Percentiles rank a stretch among this genome's conserved stretches.
Evolutionary conservation across 2,797 vertebrate genomes (phyloP).

Genomic region (Acanthurus leucopareius): DNA sequence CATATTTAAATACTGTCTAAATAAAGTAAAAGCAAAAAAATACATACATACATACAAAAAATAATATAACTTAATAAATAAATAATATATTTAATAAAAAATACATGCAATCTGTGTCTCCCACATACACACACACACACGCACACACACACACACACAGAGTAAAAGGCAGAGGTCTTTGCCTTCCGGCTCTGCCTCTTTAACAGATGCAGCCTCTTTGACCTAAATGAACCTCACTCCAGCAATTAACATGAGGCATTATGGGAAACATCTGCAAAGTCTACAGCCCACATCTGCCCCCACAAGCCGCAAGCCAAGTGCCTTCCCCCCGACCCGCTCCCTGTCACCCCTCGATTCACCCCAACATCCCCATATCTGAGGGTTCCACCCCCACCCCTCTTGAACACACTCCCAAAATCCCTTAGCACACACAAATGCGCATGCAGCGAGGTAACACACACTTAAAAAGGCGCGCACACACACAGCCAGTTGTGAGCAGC

Average conservation of each 20-base stretch:
- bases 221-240: constrained; percentile 72
- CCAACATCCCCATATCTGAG: constrained; percentile 22
- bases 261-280: constrained; percentile 79
- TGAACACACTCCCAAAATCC: constrained; percentile 21
- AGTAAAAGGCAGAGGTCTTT: constrained; percentile 37
- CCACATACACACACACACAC: neutral
- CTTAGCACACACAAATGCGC: constrained; percentile 25
- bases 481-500: constrained; percentile 65
- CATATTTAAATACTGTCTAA: too few species aligned
- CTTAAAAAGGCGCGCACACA: constrained; percentile 13
- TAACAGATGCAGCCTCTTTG: constrained; percentile 66
- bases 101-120: too few species aligned
- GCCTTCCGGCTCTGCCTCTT: constrained; percentile 55
- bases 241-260: constrained; percentile 76
- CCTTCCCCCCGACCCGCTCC: constrained; percentile 31
- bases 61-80: too few species aligned
- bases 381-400: constrained; percentile 11
- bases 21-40: neutral
- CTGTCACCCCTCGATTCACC: constrained; percentile 31
- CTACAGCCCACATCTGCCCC: constrained; percentile 75
- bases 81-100: too few species aligned
- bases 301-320: constrained; percentile 57
- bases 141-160: neutral
- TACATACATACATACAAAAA: neutral
- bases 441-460: constrained; percentile 6